Evolutionary conservation across 2,113 vertebrate genomes (phyloP).

Genomic region (Willisornis vidua): DNA sequence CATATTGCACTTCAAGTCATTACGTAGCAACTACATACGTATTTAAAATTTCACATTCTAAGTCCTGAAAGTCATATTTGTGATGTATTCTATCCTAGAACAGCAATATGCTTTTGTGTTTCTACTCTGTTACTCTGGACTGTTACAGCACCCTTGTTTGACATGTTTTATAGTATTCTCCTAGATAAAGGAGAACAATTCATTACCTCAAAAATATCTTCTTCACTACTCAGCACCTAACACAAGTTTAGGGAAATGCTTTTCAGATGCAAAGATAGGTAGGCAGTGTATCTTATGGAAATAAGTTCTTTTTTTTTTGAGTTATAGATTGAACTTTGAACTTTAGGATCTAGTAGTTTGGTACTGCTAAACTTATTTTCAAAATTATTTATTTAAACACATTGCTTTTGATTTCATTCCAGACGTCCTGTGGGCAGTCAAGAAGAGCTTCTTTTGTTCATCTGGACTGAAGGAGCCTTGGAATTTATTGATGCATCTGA

Average conservation of each 20-base stretch:
- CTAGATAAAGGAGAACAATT: background rate
- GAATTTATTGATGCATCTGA: conserved; percentile 82
- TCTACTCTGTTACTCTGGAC: background rate
- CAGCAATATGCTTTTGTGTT: background rate
- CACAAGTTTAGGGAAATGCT: background rate
- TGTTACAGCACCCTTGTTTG: background rate
- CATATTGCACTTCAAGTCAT: background rate
- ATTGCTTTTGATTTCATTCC: conserved; percentile 26
- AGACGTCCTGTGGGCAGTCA: conserved; percentile 79
- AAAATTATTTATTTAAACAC: background rate
- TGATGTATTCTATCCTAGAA: background rate
- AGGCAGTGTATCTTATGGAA: background rate
- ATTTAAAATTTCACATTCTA: background rate
- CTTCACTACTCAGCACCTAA: background rate
- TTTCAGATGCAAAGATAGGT: background rate
- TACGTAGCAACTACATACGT: background rate
- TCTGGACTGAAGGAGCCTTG: conserved; percentile 83
- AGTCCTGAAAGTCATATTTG: background rate
- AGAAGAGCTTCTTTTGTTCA: conserved; percentile 83
- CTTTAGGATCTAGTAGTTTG: background rate
- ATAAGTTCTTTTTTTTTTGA: background rate
- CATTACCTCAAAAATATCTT: background rate
- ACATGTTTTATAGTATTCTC: background rate
- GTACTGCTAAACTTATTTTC: background rate
- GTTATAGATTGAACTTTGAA: background rate